phyloP scores from a whole-genome alignment of 30 jellyfish, hydroid and myxozoan genomes.

The Aurelia aurita complex sp. Pacific region DNA sequence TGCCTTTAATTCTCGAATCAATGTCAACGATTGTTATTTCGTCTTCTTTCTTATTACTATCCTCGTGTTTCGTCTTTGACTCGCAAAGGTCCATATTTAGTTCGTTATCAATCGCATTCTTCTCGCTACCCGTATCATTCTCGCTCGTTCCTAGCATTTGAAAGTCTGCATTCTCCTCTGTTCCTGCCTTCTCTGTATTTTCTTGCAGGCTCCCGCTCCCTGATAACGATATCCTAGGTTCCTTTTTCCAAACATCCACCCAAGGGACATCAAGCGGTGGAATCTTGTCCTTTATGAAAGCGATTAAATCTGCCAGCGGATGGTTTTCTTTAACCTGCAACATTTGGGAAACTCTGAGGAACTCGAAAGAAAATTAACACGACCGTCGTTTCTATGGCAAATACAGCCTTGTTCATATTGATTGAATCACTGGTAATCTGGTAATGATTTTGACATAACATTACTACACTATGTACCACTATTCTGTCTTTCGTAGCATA shows the following conservation, averaged over 20 bases:
- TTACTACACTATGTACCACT: too few relatives aligned
- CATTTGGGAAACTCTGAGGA: background rate
- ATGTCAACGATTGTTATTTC: background rate
- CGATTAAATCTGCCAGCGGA: constrained; percentile 72
- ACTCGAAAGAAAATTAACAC: too few relatives aligned
- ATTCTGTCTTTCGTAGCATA: background rate
- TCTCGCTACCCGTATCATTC: background rate
- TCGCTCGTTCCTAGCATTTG: background rate
- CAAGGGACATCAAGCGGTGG: constrained; percentile 71
- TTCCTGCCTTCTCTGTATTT: background rate
- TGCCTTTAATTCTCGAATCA: background rate
- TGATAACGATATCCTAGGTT: background rate
- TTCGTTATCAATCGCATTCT: background rate
- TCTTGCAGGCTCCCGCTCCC: background rate
- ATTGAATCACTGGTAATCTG: too few relatives aligned
- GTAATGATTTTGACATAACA: too few relatives aligned
- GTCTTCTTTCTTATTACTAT: background rate
- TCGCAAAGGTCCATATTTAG: too few relatives aligned
- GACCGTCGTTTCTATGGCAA: background rate
- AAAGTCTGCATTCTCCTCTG: background rate
- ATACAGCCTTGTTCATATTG: too few relatives aligned
- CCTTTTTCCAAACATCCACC: constrained; percentile 65
- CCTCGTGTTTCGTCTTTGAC: background rate
- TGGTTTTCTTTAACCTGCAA: constrained; percentile 31
- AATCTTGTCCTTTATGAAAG: constrained; percentile 66